Percentiles rank a stretch among this genome's conserved stretches.
Conservation (phyloP, 2,888 invertebrate species). For the Brachylomia viminalis region DNA sequence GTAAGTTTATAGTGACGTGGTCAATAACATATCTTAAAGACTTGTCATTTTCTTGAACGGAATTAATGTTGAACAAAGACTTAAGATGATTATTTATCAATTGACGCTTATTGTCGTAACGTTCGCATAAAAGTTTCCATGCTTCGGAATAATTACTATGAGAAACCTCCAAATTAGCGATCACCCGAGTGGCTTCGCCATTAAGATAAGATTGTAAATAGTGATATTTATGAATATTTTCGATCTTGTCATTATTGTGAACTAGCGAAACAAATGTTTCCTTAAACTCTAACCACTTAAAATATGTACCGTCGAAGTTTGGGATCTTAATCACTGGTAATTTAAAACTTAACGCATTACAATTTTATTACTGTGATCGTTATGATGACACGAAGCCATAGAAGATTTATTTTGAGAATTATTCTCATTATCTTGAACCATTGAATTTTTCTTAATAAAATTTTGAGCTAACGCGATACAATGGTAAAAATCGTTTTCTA, state of each 20-base stretch:
- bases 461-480: constrained; percentile 1
- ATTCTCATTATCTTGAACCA: neutral
- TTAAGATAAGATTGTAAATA: constrained; percentile 2
- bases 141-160: constrained; percentile 5
- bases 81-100: neutral
- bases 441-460: neutral
- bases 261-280: constrained; percentile 5
- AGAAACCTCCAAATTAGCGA: neutral
- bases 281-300: constrained; percentile 9
- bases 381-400: constrained; percentile 1
- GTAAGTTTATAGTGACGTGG: constrained; percentile 4
- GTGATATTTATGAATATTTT: constrained; percentile 8
- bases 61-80: neutral
- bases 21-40: constrained; percentile 6
- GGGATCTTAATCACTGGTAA: constrained; percentile 6
- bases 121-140: constrained; percentile 9
- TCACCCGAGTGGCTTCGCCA: too few species aligned
- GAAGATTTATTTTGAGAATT: neutral
- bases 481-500: constrained; percentile 9
- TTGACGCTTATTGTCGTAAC: constrained; percentile 7
- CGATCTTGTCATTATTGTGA: constrained; percentile 1
- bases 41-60: constrained; percentile 9
- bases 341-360: constrained; percentile 7
- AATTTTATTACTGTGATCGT: constrained; percentile 1
- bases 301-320: constrained; percentile 8